Evolutionary conservation across 2,888 invertebrate genomes (phyloP).

Genomic region (Pimpla rufipes): DNA sequence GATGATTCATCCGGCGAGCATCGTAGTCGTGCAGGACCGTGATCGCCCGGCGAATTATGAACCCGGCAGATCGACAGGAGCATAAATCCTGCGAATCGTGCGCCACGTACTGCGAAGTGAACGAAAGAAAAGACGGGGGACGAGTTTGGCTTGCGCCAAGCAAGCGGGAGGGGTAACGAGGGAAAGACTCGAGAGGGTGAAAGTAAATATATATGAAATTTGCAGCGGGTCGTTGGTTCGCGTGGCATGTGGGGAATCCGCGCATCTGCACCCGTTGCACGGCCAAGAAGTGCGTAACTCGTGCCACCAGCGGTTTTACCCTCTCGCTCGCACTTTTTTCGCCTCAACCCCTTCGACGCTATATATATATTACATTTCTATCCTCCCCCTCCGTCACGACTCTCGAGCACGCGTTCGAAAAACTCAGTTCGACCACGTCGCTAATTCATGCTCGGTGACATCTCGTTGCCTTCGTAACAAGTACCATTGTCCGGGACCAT

Average conservation of each 20-base stretch:
- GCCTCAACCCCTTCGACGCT: constrained; percentile 57
- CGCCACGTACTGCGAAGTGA: background rate
- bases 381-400: constrained; percentile 68
- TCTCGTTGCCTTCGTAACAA: constrained; percentile 83
- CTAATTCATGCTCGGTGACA: constrained; percentile 84
- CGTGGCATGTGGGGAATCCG: constrained; percentile 64
- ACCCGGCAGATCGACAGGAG: constrained; percentile 72
- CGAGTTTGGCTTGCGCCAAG: constrained; percentile 27
- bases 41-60: constrained; percentile 70
- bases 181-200: constrained; percentile 52
- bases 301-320: constrained; percentile 38
- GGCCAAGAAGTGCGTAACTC: constrained; percentile 56
- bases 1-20: constrained; percentile 73
- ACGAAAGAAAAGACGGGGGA: constrained; percentile 30
- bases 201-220: constrained; percentile 62
- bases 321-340: constrained; percentile 40
- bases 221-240: constrained; percentile 59
- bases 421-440: constrained; percentile 75
- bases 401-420: constrained; percentile 31
- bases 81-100: constrained; percentile 65
- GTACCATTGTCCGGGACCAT: constrained; percentile 82
- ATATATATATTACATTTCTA: constrained; percentile 38
- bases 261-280: constrained; percentile 77
- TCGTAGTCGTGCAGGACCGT: constrained; percentile 19
- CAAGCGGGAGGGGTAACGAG: constrained; percentile 57